phyloP scores from a whole-genome alignment of 2,797 vertebrate genomes.

The Serranus cabrilla region DNA sequence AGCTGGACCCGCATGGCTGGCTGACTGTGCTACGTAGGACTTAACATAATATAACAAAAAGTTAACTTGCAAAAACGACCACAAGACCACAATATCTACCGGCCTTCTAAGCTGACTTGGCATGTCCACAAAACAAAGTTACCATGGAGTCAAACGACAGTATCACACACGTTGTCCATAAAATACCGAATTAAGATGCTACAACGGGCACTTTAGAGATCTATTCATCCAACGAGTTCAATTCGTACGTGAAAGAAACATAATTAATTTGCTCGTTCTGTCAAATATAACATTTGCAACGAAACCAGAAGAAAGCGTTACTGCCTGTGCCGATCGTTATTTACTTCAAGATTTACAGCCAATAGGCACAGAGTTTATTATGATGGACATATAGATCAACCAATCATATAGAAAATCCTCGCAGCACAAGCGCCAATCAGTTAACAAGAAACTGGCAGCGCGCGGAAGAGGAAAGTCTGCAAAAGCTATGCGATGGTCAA shows the following conservation, averaged over 20 bases:
- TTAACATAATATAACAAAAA: neutral
- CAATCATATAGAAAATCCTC: slow-evolving; percentile 58
- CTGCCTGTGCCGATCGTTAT: slow-evolving; percentile 24
- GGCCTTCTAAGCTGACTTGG: slow-evolving; percentile 9
- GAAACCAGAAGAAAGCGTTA: slow-evolving; percentile 23
- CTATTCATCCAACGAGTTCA: neutral
- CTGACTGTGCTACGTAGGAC: neutral
- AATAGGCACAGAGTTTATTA: slow-evolving; percentile 52
- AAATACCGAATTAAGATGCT: neutral
- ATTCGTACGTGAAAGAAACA: neutral
- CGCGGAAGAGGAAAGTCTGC: slow-evolving; percentile 89
- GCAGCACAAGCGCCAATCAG: slow-evolving; percentile 72
- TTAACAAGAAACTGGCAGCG: slow-evolving; percentile 66
- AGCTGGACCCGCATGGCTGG: neutral
- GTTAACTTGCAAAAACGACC: neutral
- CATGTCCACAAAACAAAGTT: slow-evolving; percentile 42
- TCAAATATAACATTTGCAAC: neutral
- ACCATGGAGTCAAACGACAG: slow-evolving; percentile 38
- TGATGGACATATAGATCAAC: slow-evolving; percentile 65
- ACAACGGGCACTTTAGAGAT: neutral
- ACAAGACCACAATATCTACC: neutral
- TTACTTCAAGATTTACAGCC: slow-evolving; percentile 51
- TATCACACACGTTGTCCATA: neutral
- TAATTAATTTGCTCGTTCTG: neutral
- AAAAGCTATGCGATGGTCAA: slow-evolving; percentile 29